phyloP scores from a whole-genome alignment of 2,797 vertebrate genomes.

The Picus viridis region DNA sequence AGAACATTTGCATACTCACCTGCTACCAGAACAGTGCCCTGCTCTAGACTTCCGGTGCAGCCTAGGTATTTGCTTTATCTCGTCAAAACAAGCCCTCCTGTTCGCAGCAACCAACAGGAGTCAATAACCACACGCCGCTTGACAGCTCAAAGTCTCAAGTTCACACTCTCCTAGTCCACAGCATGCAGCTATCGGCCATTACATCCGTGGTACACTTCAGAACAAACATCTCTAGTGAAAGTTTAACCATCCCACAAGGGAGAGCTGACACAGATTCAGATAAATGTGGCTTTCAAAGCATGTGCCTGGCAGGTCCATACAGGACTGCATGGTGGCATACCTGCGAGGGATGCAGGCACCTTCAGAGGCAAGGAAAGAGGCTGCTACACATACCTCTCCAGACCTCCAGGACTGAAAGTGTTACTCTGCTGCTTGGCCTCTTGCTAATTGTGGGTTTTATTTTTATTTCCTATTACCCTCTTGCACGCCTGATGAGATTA shows the following conservation, averaged over 20 bases:
- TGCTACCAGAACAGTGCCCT: background rate
- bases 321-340: accelerated
- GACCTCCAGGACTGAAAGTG: constrained; percentile 72
- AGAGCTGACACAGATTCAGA: background rate
- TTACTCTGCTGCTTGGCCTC: constrained; percentile 76
- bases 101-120: background rate
- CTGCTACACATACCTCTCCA: background rate
- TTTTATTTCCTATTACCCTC: constrained; percentile 86
- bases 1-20: background rate
- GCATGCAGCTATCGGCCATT: background rate
- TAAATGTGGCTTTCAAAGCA: background rate
- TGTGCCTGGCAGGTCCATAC: accelerated
- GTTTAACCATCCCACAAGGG: background rate
- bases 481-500: constrained; percentile 84
- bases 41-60: background rate
- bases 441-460: constrained; percentile 83
- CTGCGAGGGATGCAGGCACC: accelerated
- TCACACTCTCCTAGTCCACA: background rate
- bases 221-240: background rate
- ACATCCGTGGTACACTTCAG: background rate
- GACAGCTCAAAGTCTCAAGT: constrained; percentile 46
- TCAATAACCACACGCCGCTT: background rate
- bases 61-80: background rate
- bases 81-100: constrained; percentile 11
- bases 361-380: accelerated